Percentiles rank a stretch among this genome's conserved stretches.
These are phyloP conservation scores for Numenius phaeopus DNA, from an alignment of 2,797 vertebrate species.

Conservation along the genomic window DNA sequence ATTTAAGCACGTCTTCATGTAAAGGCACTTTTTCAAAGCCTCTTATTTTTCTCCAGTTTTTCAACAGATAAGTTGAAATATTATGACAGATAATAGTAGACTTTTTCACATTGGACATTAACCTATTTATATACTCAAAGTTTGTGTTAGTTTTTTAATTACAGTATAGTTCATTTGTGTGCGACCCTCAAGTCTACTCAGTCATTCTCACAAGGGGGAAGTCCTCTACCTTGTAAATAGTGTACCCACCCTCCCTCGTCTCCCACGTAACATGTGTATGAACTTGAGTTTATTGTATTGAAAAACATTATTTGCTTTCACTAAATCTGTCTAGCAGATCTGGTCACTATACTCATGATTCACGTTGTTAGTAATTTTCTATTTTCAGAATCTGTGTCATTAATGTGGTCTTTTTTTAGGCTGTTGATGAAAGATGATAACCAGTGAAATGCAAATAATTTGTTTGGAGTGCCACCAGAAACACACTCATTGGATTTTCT, in stretches of 20 bases:
- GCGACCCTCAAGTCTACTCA: neutral
- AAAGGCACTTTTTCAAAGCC: neutral
- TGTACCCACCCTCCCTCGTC: neutral
- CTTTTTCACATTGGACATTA: neutral
- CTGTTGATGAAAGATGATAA: neutral
- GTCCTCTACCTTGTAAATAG: neutral
- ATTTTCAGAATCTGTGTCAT: neutral
- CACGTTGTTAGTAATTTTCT: neutral
- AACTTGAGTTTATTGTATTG: neutral
- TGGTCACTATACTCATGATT: neutral
- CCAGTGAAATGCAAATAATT: neutral
- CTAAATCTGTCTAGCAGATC: neutral
- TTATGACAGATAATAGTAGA: neutral
- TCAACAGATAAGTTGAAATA: neutral
- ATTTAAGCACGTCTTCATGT: neutral
- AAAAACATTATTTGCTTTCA: neutral
- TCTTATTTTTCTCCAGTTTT: neutral
- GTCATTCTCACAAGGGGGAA: neutral
- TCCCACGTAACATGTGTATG: neutral
- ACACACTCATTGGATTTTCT: neutral
- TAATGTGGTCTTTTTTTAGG: neutral
- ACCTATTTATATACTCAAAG: neutral
- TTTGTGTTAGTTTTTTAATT: neutral
- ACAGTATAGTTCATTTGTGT: neutral
- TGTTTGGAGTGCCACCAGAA: neutral